A percentile compares a stretch with the other conserved stretches of the same genome.
phyloP scores from a whole-genome alignment of 1,140 invertebrate genomes.

The Telenomus remus region DNA sequence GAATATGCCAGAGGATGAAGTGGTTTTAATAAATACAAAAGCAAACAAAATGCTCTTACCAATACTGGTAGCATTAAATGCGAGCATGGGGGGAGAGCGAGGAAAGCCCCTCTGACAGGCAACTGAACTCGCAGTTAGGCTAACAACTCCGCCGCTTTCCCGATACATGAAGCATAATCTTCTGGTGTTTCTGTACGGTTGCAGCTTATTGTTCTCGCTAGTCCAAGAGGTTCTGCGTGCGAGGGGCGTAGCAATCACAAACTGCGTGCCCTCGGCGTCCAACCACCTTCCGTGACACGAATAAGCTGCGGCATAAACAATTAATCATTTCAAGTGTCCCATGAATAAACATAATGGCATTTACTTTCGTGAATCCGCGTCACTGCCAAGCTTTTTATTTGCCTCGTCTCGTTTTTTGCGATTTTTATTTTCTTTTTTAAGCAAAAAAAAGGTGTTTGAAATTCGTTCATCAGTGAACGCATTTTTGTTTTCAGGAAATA shows the following conservation, averaged over 20 bases:
- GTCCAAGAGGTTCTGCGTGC: slow-evolving; percentile 72
- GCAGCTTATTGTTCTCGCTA: slow-evolving; percentile 70
- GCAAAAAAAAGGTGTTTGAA: neutral
- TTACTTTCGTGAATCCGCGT: neutral
- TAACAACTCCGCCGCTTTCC: slow-evolving; percentile 74
- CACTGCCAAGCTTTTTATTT: no score
- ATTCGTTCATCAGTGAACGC: neutral
- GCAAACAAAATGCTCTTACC: slow-evolving; percentile 70
- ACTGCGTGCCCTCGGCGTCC: slow-evolving; percentile 81
- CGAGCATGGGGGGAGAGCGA: slow-evolving; percentile 71
- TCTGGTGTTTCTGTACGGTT: slow-evolving; percentile 73
- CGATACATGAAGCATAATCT: slow-evolving; percentile 78
- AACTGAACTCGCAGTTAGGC: slow-evolving; percentile 75
- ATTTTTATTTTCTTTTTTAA: neutral
- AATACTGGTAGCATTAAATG: slow-evolving; percentile 77
- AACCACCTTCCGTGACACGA: slow-evolving; percentile 89
- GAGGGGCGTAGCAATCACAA: slow-evolving; percentile 84
- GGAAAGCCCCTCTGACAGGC: slow-evolving; percentile 76
- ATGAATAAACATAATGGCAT: slow-evolving; percentile 29
- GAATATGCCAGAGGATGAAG: slow-evolving; percentile 39
- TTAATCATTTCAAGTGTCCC: slow-evolving; percentile 17
- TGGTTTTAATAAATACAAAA: slow-evolving; percentile 38
- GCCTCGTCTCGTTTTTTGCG: no score
- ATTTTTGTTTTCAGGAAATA: slow-evolving; percentile 3
- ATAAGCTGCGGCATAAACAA: slow-evolving; percentile 81